A percentile compares a stretch with the other conserved stretches of the same genome.
These are phyloP conservation scores for Platichthys flesus DNA, from an alignment of 2,113 vertebrate species.

Conservation along the genomic window DNA sequence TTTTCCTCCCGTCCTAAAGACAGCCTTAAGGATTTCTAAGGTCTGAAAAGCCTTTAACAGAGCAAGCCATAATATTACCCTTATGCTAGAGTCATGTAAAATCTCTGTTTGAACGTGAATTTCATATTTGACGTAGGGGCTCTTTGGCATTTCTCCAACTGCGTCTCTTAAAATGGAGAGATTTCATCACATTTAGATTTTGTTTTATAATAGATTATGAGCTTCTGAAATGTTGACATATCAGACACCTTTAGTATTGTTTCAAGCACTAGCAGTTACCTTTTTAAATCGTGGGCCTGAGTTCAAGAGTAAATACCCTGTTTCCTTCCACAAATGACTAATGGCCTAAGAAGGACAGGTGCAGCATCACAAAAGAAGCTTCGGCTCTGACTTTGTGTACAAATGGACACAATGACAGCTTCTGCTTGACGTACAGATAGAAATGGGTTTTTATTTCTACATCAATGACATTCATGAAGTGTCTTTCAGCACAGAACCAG, in stretches of 20 bases:
- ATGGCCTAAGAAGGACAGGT: not conserved
- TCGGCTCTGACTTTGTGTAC: not conserved
- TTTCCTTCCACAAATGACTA: not conserved
- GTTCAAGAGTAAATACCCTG: not conserved
- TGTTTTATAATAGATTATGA: too few species aligned
- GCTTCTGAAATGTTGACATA: not conserved
- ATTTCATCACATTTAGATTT: not conserved
- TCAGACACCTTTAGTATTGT: not conserved
- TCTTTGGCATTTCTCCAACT: not conserved
- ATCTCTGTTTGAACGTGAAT: not conserved
- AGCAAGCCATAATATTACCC: not conserved
- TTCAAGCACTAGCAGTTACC: not conserved
- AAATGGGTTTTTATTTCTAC: too few species aligned
- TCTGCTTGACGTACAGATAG: not conserved
- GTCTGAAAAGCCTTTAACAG: conserved; percentile 6
- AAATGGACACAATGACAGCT: not conserved
- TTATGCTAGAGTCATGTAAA: not conserved
- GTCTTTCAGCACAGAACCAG: conserved; percentile 13
- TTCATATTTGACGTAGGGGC: not conserved
- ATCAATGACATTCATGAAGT: conserved; percentile 14
- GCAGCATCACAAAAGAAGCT: not conserved
- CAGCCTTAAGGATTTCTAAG: not conserved
- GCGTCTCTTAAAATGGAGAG: not conserved
- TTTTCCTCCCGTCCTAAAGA: not conserved
- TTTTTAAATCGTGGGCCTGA: not conserved